phyloP scores from a whole-genome alignment of 1,140 invertebrate species.

The Macrobrachium nipponense region DNA sequence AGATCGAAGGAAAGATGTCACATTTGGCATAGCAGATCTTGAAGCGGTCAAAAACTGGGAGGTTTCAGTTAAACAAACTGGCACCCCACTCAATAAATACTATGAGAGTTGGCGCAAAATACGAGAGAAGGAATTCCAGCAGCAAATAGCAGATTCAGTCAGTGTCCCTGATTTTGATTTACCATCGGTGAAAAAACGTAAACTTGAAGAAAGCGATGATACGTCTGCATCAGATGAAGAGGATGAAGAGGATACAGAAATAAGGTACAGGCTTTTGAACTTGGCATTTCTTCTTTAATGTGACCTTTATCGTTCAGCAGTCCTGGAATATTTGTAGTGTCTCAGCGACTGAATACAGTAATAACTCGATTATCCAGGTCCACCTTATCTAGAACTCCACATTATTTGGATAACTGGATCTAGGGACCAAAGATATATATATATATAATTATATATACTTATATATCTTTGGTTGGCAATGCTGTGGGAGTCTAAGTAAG shows the following conservation, averaged over 20 bases:
- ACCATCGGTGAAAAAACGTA: neutral
- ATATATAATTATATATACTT: too few relatives aligned
- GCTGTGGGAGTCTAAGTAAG: too few relatives aligned
- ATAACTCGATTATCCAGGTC: too few relatives aligned
- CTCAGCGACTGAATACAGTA: too few relatives aligned
- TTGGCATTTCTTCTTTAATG: too few relatives aligned
- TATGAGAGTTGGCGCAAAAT: conserved; percentile 82
- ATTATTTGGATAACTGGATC: too few relatives aligned
- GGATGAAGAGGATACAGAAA: neutral
- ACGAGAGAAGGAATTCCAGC: conserved; percentile 70
- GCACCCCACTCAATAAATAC: conserved; percentile 80
- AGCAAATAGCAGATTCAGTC: neutral
- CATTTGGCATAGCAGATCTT: conserved; percentile 78
- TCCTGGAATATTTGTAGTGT: neutral
- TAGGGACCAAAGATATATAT: too few relatives aligned
- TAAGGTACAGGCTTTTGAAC: neutral
- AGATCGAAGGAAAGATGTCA: conserved; percentile 78
- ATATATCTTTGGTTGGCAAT: too few relatives aligned
- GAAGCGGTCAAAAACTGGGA: conserved; percentile 83
- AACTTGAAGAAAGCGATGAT: neutral
- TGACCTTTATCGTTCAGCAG: neutral
- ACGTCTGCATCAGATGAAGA: neutral
- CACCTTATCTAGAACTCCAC: neutral
- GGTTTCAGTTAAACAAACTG: conserved; percentile 69
- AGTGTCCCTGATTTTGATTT: neutral